Percentiles rank a stretch among this genome's conserved stretches.
phyloP scores from a whole-genome alignment of 2,797 vertebrate species.

The Zenarchopterus dispar region DNA sequence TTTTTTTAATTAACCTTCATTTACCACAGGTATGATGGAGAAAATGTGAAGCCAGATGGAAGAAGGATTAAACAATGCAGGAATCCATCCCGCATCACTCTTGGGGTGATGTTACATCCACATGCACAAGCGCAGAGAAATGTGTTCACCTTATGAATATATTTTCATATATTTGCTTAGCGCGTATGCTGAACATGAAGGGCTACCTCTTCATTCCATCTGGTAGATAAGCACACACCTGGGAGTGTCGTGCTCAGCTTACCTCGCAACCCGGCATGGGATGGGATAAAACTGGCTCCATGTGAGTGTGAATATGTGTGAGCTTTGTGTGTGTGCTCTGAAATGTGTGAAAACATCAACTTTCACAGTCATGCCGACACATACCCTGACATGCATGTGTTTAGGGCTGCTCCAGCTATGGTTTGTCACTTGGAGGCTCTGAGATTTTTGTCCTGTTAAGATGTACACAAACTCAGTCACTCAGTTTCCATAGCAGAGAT shows the following conservation, averaged over 20 bases:
- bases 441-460: neutral
- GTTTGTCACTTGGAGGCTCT: constrained; percentile 19
- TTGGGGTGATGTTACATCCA: constrained; percentile 12
- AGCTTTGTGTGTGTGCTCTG: neutral
- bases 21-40: neutral
- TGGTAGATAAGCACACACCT: constrained; percentile 41
- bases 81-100: constrained; percentile 25
- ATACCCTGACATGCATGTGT: constrained; percentile 11
- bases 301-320: neutral
- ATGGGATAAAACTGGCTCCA: constrained; percentile 15
- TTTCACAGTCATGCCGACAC: constrained; percentile 23
- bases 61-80: constrained; percentile 15
- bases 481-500: constrained; percentile 22
- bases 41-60: constrained; percentile 23
- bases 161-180: constrained; percentile 47
- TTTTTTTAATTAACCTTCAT: neutral
- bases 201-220: constrained; percentile 29
- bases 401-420: neutral
- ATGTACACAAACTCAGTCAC: constrained; percentile 24
- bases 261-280: constrained; percentile 32
- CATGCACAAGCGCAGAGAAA: constrained; percentile 6
- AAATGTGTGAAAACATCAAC: constrained; percentile 25
- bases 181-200: constrained; percentile 24
- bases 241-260: constrained; percentile 38
- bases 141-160: constrained; percentile 39